Evolutionary conservation across 2,113 vertebrate genomes (phyloP).

Genomic region (Phocoena sinus): DNA sequence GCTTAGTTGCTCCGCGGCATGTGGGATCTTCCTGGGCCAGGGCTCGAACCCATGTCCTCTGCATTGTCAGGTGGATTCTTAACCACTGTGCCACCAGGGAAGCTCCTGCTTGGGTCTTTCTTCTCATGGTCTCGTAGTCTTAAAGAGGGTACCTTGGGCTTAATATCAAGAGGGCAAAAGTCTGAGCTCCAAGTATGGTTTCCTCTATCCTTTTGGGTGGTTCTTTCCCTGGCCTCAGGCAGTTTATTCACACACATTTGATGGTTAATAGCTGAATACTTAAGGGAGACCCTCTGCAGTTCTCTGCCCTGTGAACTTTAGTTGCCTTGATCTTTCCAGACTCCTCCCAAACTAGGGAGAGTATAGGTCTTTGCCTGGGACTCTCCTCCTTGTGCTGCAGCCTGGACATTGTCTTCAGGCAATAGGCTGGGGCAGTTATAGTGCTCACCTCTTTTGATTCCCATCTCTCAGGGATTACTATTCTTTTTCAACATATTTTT

Average conservation of each 20-base stretch:
- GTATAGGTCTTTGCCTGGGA: not conserved
- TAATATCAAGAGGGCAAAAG: not conserved
- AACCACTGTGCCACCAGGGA: too few relatives aligned
- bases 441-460: not conserved
- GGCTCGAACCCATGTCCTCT: too few relatives aligned
- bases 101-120: not conserved
- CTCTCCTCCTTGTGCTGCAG: not conserved
- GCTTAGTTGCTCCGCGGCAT: too few relatives aligned
- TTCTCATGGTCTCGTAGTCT: not conserved
- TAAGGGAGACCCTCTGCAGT: not conserved
- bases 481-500: not conserved
- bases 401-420: not conserved
- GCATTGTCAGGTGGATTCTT: too few relatives aligned
- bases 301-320: not conserved
- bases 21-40: too few relatives aligned
- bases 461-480: not conserved
- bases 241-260: not conserved
- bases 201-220: not conserved
- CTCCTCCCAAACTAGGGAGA: not conserved
- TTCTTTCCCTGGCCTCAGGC: not conserved
- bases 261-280: not conserved
- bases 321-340: not conserved
- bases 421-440: not conserved
- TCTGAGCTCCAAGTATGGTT: not conserved
- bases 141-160: not conserved